phyloP scores from a whole-genome alignment of 2,888 invertebrate species.

The Keiferia lycopersicella region DNA sequence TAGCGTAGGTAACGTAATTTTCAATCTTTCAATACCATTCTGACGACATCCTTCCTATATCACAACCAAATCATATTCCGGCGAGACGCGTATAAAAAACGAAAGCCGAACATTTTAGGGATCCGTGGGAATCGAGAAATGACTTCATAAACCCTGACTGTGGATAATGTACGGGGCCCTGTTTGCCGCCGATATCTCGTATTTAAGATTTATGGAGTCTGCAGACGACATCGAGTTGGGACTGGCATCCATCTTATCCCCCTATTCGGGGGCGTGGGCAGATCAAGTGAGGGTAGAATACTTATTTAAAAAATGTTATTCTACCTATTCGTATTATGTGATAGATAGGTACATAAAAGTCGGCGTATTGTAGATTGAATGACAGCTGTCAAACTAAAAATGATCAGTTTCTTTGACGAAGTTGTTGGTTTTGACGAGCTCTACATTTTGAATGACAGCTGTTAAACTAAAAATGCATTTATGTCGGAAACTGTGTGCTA shows the following conservation, averaged over 20 bases:
- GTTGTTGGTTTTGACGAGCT: background rate
- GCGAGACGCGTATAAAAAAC: background rate
- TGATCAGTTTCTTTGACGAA: too few species aligned
- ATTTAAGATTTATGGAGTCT: conserved; percentile 25
- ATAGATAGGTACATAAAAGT: too few species aligned
- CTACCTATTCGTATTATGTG: too few species aligned
- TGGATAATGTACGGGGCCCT: conserved; percentile 24
- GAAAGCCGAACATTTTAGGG: conserved; percentile 14
- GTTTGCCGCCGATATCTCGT: conserved; percentile 27
- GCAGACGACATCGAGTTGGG: conserved; percentile 23
- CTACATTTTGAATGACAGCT: too few species aligned
- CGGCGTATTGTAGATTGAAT: too few species aligned
- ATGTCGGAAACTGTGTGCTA: too few species aligned
- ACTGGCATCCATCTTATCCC: conserved; percentile 18
- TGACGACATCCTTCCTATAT: background rate
- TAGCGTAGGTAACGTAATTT: too few species aligned
- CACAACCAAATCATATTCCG: conserved; percentile 3
- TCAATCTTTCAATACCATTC: background rate
- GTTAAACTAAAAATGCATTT: too few species aligned
- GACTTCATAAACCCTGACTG: conserved; percentile 23
- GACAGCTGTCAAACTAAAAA: too few species aligned
- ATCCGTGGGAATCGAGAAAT: conserved; percentile 22
- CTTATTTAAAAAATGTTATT: too few species aligned
- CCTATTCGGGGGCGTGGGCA: conserved; percentile 6
- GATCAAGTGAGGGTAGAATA: background rate